These are phyloP conservation scores for Seira musarum DNA, from an alignment of 2,888 invertebrate species.

Conservation along the genomic window DNA sequence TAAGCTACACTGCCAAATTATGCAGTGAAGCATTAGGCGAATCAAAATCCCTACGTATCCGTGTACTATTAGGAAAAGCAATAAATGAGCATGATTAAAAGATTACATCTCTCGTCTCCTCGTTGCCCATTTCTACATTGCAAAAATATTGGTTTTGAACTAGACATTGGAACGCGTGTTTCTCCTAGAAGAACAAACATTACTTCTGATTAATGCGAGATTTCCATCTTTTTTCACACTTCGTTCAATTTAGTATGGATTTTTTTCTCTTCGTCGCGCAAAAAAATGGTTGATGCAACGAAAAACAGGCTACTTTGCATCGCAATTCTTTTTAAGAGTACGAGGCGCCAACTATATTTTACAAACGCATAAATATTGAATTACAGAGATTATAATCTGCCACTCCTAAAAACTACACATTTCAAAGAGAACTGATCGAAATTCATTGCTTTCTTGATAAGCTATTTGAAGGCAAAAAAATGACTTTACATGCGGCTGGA, in stretches of 20 bases:
- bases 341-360: slow-evolving; percentile 1
- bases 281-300: slow-evolving; percentile 10
- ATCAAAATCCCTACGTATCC: background rate
- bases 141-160: slow-evolving; percentile 49
- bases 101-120: slow-evolving; percentile 11
- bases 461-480: slow-evolving; percentile 21
- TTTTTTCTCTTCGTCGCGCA: slow-evolving; percentile 15
- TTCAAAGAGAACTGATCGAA: slow-evolving; percentile 8
- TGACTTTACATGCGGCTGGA: background rate
- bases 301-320: slow-evolving; percentile 5
- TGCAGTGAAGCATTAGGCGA: slow-evolving; percentile 3
- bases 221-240: slow-evolving; percentile 29
- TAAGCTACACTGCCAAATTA: background rate
- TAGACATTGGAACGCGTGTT: slow-evolving; percentile 49
- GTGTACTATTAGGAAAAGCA: slow-evolving; percentile 1
- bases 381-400: slow-evolving; percentile 23
- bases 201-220: slow-evolving; percentile 50
- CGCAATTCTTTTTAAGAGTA: background rate
- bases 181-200: slow-evolving; percentile 26
- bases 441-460: slow-evolving; percentile 28
- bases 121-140: slow-evolving; percentile 5
- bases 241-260: slow-evolving; percentile 37
- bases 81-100: slow-evolving; percentile 10
- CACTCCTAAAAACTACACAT: background rate
- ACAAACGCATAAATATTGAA: slow-evolving; percentile 35